These are phyloP conservation scores for Drosophila novamexicana DNA, from an alignment of 1,140 invertebrate species.

Conservation along the genomic window DNA sequence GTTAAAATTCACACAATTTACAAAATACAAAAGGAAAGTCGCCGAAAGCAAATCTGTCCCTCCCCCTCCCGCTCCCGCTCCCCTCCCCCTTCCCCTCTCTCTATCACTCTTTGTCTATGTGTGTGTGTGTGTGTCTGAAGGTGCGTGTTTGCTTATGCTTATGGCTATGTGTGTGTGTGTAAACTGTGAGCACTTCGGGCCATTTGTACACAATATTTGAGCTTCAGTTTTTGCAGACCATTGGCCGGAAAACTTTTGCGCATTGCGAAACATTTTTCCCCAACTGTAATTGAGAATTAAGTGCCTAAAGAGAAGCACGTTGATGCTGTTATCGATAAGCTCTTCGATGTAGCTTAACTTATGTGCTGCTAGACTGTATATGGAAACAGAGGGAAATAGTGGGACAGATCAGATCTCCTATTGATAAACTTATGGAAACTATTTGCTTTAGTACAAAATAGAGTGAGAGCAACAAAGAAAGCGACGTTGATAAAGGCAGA, in stretches of 20 bases:
- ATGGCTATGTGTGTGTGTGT: slow-evolving; percentile 22
- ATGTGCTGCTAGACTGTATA: background rate
- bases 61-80: background rate
- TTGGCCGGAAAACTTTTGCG: slow-evolving; percentile 39
- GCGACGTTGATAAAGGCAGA: too few species aligned
- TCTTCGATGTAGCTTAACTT: slow-evolving; percentile 1
- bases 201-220: slow-evolving; percentile 43
- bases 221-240: slow-evolving; percentile 33
- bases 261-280: slow-evolving; percentile 45
- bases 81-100: background rate
- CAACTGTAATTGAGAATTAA: slow-evolving; percentile 48
- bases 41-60: slow-evolving; percentile 62
- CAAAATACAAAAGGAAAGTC: slow-evolving; percentile 69
- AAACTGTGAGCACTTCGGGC: slow-evolving; percentile 28
- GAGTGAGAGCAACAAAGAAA: background rate
- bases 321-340: slow-evolving; percentile 42
- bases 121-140: background rate
- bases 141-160: background rate
- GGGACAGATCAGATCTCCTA: background rate
- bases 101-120: background rate
- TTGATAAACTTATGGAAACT: too few species aligned
- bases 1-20: slow-evolving; percentile 81
- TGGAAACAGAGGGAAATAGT: background rate
- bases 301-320: slow-evolving; percentile 30
- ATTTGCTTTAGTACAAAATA: background rate